These are phyloP conservation scores for Panonychus citri DNA, from an alignment of 1,140 invertebrate species.

Conservation along the genomic window DNA sequence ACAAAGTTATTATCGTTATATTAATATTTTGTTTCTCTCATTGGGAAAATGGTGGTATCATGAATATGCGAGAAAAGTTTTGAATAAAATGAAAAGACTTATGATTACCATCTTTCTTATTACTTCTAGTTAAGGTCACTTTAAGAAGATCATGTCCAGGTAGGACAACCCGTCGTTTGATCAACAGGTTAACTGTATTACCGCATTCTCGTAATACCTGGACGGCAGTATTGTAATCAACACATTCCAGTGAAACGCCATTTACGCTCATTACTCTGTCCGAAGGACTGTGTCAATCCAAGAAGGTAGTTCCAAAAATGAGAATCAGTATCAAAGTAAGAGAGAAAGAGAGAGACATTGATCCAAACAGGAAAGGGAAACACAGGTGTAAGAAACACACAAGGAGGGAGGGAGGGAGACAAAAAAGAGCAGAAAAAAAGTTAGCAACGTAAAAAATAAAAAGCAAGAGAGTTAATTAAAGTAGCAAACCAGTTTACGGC, in stretches of 20 bases:
- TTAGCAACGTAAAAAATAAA: too few relatives aligned
- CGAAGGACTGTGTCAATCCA: neutral
- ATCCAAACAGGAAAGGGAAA: too few relatives aligned
- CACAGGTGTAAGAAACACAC: neutral
- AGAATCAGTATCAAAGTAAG: neutral
- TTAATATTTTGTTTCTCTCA: too few relatives aligned
- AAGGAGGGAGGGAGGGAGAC: neutral
- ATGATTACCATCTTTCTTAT: constrained; percentile 67
- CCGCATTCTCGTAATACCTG: constrained; percentile 59
- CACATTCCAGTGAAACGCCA: constrained; percentile 80
- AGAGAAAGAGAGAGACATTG: neutral
- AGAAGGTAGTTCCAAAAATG: too few relatives aligned
- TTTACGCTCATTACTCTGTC: constrained; percentile 92
- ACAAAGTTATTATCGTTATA: too few relatives aligned
- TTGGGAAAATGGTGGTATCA: too few relatives aligned
- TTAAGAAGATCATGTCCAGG: constrained; percentile 28
- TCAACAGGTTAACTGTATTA: constrained; percentile 61
- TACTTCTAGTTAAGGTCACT: constrained; percentile 62
- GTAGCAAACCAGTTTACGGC: too few relatives aligned
- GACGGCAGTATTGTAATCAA: constrained; percentile 70
- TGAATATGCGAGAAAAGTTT: too few relatives aligned
- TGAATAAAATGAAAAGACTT: constrained; percentile 11
- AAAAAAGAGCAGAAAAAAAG: neutral
- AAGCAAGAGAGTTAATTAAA: too few relatives aligned
- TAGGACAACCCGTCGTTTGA: constrained; percentile 45